A percentile compares a stretch with the other conserved stretches of the same genome.
These are phyloP conservation scores for Accipiter cooperii DNA, from an alignment of 2,113 vertebrate species.

Conservation along the genomic window DNA sequence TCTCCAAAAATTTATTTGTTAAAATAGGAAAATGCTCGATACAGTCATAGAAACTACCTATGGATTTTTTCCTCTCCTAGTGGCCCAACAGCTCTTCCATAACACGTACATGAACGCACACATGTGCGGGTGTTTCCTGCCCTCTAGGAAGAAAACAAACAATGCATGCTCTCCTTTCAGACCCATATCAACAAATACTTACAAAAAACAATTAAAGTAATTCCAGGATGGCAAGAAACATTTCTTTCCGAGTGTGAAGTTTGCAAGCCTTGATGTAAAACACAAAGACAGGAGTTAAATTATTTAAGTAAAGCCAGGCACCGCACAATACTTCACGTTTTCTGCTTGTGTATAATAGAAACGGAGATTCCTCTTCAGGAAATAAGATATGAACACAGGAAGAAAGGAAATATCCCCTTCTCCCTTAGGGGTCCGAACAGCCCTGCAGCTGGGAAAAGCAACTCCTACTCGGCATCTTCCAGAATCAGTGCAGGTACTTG, in stretches of 20 bases:
- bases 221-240: background rate
- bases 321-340: background rate
- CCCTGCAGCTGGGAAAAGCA: too few relatives aligned
- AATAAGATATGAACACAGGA: slow-evolving; percentile 26
- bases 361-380: slow-evolving; percentile 2
- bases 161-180: background rate
- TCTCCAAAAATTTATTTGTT: background rate
- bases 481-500: too few relatives aligned
- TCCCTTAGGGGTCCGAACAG: too few relatives aligned
- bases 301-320: background rate
- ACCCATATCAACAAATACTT: background rate
- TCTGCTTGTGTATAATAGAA: background rate
- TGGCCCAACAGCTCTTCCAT: background rate
- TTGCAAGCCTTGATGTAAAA: background rate
- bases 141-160: background rate
- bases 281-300: background rate
- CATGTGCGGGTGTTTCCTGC: background rate
- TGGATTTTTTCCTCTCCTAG: background rate
- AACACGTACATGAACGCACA: background rate
- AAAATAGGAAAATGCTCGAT: background rate
- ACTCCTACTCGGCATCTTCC: too few relatives aligned
- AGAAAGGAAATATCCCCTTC: slow-evolving; percentile 19
- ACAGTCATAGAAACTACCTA: background rate
- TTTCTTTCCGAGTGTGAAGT: background rate
- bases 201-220: background rate